phyloP scores from a whole-genome alignment of 2,113 vertebrate genomes.

The Hemiprocne comata region DNA sequence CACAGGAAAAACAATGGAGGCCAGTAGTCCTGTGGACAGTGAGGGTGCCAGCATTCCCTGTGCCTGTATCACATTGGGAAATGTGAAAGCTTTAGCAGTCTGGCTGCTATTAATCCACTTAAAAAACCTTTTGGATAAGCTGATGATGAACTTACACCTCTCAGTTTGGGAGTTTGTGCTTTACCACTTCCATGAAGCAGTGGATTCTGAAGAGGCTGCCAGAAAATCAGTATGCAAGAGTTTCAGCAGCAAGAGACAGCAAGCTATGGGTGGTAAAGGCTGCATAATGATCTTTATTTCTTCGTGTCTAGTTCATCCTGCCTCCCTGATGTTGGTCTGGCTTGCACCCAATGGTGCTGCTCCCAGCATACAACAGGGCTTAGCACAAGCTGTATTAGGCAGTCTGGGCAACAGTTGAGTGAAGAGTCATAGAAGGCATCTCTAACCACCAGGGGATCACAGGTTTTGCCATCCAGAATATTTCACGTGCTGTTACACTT shows the following conservation, averaged over 20 bases:
- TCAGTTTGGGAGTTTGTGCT: not conserved
- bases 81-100: not conserved
- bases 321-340: not conserved
- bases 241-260: not conserved
- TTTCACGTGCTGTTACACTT: not conserved
- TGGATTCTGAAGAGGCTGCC: not conserved
- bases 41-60: not conserved
- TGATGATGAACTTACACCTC: not conserved
- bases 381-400: not conserved
- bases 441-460: not conserved
- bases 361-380: not conserved
- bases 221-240: not conserved
- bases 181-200: not conserved
- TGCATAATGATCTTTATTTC: not conserved
- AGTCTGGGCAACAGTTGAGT: not conserved
- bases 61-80: not conserved
- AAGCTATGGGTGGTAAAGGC: not conserved
- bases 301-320: not conserved
- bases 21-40: rapidly evolving
- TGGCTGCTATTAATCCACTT: not conserved
- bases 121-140: not conserved
- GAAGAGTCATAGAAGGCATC: not conserved
- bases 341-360: not conserved
- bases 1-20: not conserved
- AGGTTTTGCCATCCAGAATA: not conserved